These are phyloP conservation scores for Corythornis madagascariensis DNA, from an alignment of 2,113 vertebrate genomes.

Conservation along the genomic window DNA sequence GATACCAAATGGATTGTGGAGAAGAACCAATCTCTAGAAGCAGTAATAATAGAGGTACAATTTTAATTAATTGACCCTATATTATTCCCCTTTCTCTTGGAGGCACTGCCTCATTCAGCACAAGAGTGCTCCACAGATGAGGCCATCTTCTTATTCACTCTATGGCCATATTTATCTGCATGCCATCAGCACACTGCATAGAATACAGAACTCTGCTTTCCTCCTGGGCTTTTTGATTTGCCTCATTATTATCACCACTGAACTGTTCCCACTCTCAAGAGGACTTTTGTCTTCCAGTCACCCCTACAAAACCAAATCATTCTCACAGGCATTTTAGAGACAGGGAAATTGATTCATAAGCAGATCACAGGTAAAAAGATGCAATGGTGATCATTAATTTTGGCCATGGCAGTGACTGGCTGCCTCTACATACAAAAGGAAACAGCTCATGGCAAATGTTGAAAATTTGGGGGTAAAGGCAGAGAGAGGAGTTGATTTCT, in stretches of 20 bases:
- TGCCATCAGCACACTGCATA: neutral
- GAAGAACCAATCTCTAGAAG: constrained; percentile 69
- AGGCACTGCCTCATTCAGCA: neutral
- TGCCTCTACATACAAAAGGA: neutral
- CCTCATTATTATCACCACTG: neutral
- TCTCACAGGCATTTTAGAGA: constrained; percentile 18
- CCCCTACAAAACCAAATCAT: constrained; percentile 12
- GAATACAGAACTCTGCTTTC: constrained; percentile 1
- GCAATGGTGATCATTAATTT: constrained; percentile 11
- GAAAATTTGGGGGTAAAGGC: neutral
- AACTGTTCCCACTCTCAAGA: constrained; percentile 37
- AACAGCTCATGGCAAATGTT: neutral
- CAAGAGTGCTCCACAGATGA: neutral
- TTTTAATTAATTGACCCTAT: constrained; percentile 48
- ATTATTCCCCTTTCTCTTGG: neutral
- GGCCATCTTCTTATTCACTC: neutral
- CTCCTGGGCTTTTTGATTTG: constrained; percentile 15
- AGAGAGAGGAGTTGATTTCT: neutral
- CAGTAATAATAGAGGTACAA: constrained; percentile 58
- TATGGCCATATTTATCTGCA: neutral
- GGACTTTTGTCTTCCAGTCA: constrained; percentile 36
- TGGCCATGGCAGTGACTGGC: neutral
- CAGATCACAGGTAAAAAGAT: constrained; percentile 21
- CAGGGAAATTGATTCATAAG: neutral
- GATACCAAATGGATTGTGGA: constrained; percentile 75